phyloP scores from a whole-genome alignment of 2,113 vertebrate species.

The Fregetta grallaria region DNA sequence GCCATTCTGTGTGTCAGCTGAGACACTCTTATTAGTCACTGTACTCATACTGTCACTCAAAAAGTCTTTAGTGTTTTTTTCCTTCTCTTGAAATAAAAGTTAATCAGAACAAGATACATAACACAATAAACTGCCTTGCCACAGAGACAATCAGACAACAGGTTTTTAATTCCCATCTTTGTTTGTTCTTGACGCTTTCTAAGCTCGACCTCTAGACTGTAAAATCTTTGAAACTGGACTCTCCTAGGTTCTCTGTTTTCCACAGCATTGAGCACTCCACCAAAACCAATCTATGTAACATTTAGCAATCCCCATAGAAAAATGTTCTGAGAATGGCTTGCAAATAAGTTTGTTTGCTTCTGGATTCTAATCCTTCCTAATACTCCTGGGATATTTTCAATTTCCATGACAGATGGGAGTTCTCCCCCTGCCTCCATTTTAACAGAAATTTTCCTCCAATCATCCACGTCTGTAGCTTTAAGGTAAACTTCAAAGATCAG shows the following conservation, averaged over 20 bases:
- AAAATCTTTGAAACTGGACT: not conserved
- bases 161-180: not conserved
- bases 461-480: not conserved
- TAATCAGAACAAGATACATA: not conserved
- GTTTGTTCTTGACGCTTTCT: not conserved
- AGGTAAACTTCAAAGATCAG: not conserved
- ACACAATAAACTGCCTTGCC: not conserved
- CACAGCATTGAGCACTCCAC: not conserved
- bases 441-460: not conserved
- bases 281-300: not conserved
- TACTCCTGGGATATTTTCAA: not conserved
- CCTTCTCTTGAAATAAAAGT: not conserved
- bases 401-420: not conserved
- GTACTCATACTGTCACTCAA: not conserved
- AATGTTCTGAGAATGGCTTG: not conserved
- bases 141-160: not conserved
- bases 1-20: not conserved
- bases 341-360: not conserved
- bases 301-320: not conserved
- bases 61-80: not conserved
- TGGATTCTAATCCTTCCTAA: not conserved
- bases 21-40: not conserved
- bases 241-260: not conserved
- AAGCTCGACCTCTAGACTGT: not conserved
- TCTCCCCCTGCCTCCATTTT: not conserved